A percentile compares a stretch with the other conserved stretches of the same genome.
Evolutionary conservation across 2,797 vertebrate genomes (phyloP).

Genomic region (Lemur catta): DNA sequence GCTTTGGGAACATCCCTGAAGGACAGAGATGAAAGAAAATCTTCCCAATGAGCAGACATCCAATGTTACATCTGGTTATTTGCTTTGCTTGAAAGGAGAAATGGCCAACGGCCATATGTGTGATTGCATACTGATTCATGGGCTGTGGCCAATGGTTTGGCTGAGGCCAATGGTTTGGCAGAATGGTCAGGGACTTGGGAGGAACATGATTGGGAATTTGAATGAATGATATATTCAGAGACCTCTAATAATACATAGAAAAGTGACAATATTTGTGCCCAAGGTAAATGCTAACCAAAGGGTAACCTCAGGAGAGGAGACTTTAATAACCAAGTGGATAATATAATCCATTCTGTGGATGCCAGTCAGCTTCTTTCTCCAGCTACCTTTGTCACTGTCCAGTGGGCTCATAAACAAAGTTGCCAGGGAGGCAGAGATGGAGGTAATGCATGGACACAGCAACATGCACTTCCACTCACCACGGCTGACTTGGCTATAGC

Average conservation of each 20-base stretch:
- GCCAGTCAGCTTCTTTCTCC: not conserved
- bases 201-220: not conserved
- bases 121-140: not conserved
- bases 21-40: not conserved
- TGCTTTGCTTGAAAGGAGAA: not conserved
- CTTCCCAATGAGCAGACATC: not conserved
- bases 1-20: not conserved
- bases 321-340: not conserved
- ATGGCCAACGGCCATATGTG: not conserved
- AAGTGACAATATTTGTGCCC: too few relatives aligned
- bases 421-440: not conserved
- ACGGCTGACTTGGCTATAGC: not conserved
- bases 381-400: not conserved
- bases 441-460: not conserved
- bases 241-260: not conserved
- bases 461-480: not conserved
- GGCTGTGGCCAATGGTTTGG: not conserved
- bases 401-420: not conserved
- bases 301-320: not conserved
- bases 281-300: not conserved
- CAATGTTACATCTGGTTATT: not conserved
- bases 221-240: not conserved
- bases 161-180: not conserved
- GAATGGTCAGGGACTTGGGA: too few relatives aligned
- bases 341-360: not conserved